phyloP scores from a whole-genome alignment of 2,797 vertebrate species.

The Molossus alvarezi region DNA sequence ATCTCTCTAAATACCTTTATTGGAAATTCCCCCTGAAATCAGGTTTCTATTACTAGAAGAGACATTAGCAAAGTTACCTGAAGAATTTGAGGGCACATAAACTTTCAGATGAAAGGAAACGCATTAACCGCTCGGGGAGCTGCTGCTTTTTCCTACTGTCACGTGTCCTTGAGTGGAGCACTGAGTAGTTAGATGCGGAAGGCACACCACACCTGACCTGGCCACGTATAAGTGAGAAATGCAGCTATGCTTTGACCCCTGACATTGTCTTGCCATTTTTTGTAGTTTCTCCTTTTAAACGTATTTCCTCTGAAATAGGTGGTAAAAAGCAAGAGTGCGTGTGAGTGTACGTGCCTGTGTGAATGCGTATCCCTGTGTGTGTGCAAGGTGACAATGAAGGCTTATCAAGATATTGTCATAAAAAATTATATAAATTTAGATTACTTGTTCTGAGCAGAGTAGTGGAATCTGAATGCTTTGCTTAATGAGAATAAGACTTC shows the following conservation, averaged over 20 bases:
- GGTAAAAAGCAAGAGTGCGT: neutral
- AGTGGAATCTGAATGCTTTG: constrained; percentile 43
- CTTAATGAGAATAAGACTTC: constrained; percentile 26
- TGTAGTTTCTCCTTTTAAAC: neutral
- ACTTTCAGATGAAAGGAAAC: neutral
- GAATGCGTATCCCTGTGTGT: neutral
- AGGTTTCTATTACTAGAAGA: constrained; percentile 32
- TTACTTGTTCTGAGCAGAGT: constrained; percentile 40
- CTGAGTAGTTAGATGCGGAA: neutral
- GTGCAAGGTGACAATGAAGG: neutral
- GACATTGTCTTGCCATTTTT: neutral
- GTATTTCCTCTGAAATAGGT: neutral
- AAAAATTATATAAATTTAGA: constrained; percentile 21
- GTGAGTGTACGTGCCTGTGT: neutral
- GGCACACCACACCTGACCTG: neutral
- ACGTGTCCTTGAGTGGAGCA: neutral
- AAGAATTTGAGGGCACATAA: constrained; percentile 23
- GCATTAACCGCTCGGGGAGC: neutral
- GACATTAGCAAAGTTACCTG: neutral
- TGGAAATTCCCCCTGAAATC: neutral
- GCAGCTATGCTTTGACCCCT: neutral
- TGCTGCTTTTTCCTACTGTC: neutral
- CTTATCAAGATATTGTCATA: constrained; percentile 12
- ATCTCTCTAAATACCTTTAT: constrained; percentile 21
- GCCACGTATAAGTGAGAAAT: neutral